These are phyloP conservation scores for Cheilosia vernalis DNA, from an alignment of 2,888 invertebrate genomes.

Conservation along the genomic window DNA sequence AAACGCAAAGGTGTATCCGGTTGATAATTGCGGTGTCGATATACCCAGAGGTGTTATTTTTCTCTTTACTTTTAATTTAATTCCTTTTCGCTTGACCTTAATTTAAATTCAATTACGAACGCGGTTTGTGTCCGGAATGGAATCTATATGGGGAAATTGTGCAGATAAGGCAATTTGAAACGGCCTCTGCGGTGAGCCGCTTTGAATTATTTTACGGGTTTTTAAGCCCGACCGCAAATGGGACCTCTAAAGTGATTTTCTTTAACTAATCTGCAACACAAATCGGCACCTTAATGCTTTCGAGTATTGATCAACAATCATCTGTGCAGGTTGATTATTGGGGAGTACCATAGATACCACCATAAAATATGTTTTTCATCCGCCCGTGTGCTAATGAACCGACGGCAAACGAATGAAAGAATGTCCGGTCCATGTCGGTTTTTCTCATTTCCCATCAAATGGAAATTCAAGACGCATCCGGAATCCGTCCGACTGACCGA, in stretches of 20 bases:
- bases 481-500: conserved; percentile 22
- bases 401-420: conserved; percentile 7
- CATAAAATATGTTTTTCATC: not conserved
- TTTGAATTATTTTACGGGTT: conserved; percentile 14
- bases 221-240: not conserved
- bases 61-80: conserved; percentile 14
- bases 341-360: too few species aligned
- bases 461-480: conserved; percentile 48
- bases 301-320: not conserved
- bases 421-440: conserved; percentile 23
- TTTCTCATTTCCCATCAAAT: conserved; percentile 36
- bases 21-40: conserved; percentile 72
- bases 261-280: not conserved
- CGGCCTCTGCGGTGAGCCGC: not conserved
- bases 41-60: conserved; percentile 28
- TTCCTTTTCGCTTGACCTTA: conserved; percentile 55
- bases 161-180: conserved; percentile 5
- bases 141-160: conserved; percentile 35
- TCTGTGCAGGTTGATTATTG: not conserved
- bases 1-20: conserved; percentile 68
- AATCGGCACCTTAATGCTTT: not conserved
- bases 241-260: not conserved
- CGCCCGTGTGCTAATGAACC: conserved; percentile 19
- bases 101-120: conserved; percentile 65
- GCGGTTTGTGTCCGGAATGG: conserved; percentile 24